phyloP scores from a whole-genome alignment of 2,113 vertebrate species.

The Ammodytes dubius region DNA sequence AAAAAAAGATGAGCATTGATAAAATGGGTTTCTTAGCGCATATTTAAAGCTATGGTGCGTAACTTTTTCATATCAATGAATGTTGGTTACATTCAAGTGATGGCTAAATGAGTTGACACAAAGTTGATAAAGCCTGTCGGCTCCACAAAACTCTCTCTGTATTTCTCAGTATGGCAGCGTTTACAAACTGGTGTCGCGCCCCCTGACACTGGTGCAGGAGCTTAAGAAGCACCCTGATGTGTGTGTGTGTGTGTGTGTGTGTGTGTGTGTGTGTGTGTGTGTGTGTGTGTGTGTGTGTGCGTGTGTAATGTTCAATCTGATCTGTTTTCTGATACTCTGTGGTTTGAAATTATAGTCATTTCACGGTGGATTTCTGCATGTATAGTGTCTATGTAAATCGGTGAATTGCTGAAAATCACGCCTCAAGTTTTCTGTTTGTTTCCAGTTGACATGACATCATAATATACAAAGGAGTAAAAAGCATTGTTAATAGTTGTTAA shows the following conservation, averaged over 20 bases:
- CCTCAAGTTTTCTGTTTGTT: neutral
- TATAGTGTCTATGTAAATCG: neutral
- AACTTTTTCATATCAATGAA: too few species aligned
- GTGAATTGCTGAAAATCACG: neutral
- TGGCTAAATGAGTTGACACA: too few species aligned
- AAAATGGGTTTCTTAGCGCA: conserved; percentile 43
- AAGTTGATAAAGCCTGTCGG: too few species aligned
- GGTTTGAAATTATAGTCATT: neutral
- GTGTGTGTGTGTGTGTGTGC: too few species aligned
- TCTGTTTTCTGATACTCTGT: neutral
- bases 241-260: too few species aligned
- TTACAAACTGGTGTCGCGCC: too few species aligned
- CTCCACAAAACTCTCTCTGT: too few species aligned
- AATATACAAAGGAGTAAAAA: neutral
- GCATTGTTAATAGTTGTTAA: neutral
- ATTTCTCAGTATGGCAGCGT: too few species aligned
- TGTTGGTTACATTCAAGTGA: too few species aligned
- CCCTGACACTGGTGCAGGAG: too few species aligned
- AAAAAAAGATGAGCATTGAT: conserved; percentile 57
- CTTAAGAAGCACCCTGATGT: too few species aligned
- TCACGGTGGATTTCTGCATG: neutral
- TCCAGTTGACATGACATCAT: neutral
- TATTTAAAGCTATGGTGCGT: neutral
- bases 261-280: too few species aligned
- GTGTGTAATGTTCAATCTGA: neutral